phyloP scores from a whole-genome alignment of 2,888 invertebrate genomes.

The Apamea anceps region DNA sequence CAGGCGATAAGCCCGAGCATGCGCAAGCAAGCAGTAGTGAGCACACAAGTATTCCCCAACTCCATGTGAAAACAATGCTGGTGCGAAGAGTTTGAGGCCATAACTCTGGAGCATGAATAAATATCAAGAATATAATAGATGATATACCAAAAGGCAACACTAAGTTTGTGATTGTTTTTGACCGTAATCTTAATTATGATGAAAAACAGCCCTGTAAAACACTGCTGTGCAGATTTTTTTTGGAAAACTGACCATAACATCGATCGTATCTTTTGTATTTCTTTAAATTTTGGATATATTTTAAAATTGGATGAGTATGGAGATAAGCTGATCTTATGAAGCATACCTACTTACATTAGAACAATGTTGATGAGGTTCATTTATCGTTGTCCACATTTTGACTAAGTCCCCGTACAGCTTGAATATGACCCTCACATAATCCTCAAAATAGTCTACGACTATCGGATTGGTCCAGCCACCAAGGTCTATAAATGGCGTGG shows the following conservation, averaged over 20 bases:
- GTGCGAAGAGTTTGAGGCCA: slow-evolving; percentile 88
- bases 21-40: slow-evolving; percentile 91
- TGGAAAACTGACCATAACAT: too few species aligned
- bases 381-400: slow-evolving; percentile 93
- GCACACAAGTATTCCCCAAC: slow-evolving; percentile 91
- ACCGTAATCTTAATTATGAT: neutral
- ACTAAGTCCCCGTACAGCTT: slow-evolving; percentile 91
- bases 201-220: too few species aligned
- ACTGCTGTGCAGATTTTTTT: too few species aligned
- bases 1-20: slow-evolving; percentile 91
- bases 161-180: neutral
- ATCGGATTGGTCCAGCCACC: slow-evolving; percentile 89
- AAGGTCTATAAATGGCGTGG: slow-evolving; percentile 86
- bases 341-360: slow-evolving; percentile 83
- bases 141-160: neutral
- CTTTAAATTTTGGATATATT: too few species aligned
- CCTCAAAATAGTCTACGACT: slow-evolving; percentile 88
- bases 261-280: too few species aligned
- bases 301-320: too few species aligned
- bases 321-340: neutral
- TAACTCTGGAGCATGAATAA: slow-evolving; percentile 79
- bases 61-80: slow-evolving; percentile 85
- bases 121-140: neutral
- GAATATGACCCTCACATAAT: slow-evolving; percentile 90
- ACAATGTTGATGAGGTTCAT: slow-evolving; percentile 92